A percentile compares a stretch with the other conserved stretches of the same genome.
Conservation (phyloP, 2,797 vertebrate species). For the Phaenicophaeus curvirostris region DNA sequence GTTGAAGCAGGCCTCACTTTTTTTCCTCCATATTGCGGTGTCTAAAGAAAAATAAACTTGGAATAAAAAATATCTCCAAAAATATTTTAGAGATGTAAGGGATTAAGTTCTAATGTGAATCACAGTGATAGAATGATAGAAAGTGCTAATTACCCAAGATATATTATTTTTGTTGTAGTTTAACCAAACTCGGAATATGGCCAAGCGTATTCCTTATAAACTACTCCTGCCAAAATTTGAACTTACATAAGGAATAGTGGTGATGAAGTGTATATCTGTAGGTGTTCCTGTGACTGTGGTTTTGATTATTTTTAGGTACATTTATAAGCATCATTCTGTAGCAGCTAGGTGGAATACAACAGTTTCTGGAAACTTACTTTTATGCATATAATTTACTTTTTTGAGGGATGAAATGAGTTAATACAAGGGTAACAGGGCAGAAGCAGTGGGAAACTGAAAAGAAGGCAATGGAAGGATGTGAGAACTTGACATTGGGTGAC, state of each 20-base stretch:
- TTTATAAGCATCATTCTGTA: background rate
- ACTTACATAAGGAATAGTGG: background rate
- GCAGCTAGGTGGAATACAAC: background rate
- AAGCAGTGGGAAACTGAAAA: background rate
- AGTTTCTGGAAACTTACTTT: background rate
- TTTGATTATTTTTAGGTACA: background rate
- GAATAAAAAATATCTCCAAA: background rate
- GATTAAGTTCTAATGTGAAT: background rate
- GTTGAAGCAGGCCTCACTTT: background rate
- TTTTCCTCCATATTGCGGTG: background rate
- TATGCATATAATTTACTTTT: background rate
- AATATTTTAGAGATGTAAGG: background rate
- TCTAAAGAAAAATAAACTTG: background rate
- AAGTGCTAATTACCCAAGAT: background rate
- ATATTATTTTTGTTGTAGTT: background rate
- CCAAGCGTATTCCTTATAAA: background rate
- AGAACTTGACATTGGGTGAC: background rate
- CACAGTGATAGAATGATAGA: background rate
- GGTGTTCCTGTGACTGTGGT: background rate
- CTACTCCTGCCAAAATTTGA: background rate
- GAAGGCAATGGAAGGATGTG: background rate
- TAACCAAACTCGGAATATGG: background rate
- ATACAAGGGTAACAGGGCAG: background rate
- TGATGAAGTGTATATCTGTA: background rate
- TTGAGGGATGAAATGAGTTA: background rate